Evolutionary conservation across 2,888 invertebrate genomes (phyloP).

Genomic region (Rotaria socialis): DNA sequence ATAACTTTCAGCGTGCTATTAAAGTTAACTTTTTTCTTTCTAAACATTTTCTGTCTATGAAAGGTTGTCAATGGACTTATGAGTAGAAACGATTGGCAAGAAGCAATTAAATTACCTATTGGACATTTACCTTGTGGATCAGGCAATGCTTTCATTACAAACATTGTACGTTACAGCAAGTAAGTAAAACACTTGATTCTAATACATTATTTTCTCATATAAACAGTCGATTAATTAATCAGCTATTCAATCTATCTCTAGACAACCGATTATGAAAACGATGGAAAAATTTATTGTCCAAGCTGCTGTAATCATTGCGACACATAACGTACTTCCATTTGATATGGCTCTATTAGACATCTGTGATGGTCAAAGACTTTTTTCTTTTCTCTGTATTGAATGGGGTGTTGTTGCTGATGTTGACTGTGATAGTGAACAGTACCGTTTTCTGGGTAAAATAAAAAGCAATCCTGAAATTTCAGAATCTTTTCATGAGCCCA

Average conservation of each 20-base stretch:
- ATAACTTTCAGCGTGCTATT: too few species aligned
- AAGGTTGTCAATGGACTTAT: conserved; percentile 74
- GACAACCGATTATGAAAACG: not conserved
- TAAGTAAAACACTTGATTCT: not conserved
- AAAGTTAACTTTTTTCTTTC: too few species aligned
- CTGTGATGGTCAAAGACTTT: conserved; percentile 61
- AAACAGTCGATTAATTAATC: too few species aligned
- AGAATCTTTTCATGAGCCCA: too few species aligned
- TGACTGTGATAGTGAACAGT: conserved; percentile 88
- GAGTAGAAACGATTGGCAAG: conserved; percentile 78
- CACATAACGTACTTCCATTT: conserved; percentile 73
- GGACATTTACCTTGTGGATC: conserved; percentile 92
- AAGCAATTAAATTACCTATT: conserved; percentile 72
- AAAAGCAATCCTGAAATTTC: too few species aligned
- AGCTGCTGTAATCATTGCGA: conserved; percentile 73
- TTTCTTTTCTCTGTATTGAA: conserved; percentile 68
- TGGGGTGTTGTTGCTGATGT: conserved; percentile 95
- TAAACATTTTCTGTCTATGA: too few species aligned
- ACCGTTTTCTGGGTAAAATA: conserved; percentile 72
- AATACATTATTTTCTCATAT: too few species aligned
- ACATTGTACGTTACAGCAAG: conserved; percentile 48
- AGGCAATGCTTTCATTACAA: conserved; percentile 76
- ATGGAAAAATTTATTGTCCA: conserved; percentile 61
- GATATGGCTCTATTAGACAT: conserved; percentile 80
- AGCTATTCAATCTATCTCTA: too few species aligned